These are phyloP conservation scores for Leucania comma DNA, from an alignment of 2,888 invertebrate species.

Conservation along the genomic window DNA sequence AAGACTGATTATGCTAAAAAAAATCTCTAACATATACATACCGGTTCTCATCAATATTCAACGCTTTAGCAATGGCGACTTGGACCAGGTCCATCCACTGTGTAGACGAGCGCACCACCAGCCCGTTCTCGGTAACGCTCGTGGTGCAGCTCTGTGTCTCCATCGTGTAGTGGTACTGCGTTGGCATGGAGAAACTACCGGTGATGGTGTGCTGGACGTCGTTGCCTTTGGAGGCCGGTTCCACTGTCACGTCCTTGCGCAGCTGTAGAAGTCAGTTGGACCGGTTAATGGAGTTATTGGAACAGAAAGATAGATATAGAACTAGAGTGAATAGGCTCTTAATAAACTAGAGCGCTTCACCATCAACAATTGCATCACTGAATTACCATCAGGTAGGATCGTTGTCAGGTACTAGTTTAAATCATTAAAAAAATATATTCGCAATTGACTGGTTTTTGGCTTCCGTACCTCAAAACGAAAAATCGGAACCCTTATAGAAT, in stretches of 20 bases:
- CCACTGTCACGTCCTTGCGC: slow-evolving; percentile 75
- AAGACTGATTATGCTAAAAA: neutral
- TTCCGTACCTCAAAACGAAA: too few species aligned
- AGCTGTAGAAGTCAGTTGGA: slow-evolving; percentile 70
- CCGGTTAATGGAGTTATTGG: neutral
- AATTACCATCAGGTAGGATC: too few species aligned
- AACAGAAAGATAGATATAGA: too few species aligned
- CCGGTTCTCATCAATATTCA: slow-evolving; percentile 91
- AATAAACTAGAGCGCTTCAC: too few species aligned
- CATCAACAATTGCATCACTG: too few species aligned
- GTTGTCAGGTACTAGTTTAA: too few species aligned
- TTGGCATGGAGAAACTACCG: slow-evolving; percentile 89
- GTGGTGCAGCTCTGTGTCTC: slow-evolving; percentile 92
- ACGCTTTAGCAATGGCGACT: slow-evolving; percentile 87
- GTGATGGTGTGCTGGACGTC: slow-evolving; percentile 88
- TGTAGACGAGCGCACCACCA: slow-evolving; percentile 87
- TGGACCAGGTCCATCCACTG: slow-evolving; percentile 93
- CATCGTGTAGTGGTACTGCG: slow-evolving; percentile 95
- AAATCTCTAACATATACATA: slow-evolving; percentile 68
- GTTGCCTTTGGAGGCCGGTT: slow-evolving; percentile 79
- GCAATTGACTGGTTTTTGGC: too few species aligned
- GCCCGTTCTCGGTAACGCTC: slow-evolving; percentile 68
- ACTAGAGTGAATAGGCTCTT: too few species aligned
- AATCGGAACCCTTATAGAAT: too few species aligned
- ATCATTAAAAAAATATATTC: too few species aligned